Evolutionary conservation across 2,888 invertebrate genomes (phyloP), one percentile per base, ranked within the genome.

Genomic region (Meiosimyza platycephala): DNA sequence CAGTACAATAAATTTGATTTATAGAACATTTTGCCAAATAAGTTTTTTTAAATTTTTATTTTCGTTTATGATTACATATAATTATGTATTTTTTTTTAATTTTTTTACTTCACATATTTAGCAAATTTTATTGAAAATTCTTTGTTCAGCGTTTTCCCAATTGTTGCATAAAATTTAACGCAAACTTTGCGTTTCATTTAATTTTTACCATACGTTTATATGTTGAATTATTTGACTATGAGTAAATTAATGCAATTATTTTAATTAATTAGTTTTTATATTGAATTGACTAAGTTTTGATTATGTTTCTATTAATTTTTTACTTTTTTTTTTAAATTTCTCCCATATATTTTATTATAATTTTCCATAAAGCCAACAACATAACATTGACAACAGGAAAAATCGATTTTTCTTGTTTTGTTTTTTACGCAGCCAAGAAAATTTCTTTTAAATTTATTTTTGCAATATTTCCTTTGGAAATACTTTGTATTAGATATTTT

Each of bases 391-490:
- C 16, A 18, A 22, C 55, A 55, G 60, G 33, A 22, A 52, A 52
- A 52, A 65, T 65, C 65, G 65, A 65, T 65, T 65, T 65, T 54
- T 33, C n/a, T 18, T 60, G 40, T 60, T 33, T 28, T 59, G 15
- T 28, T 59, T 15, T 65, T 51, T 9, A 13, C 28, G 22, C 1
- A 15, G 13, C 28, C 5, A 22, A 16, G n/a, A 6, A 15, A 22
- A 22, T 11, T 64, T 50, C 28, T 50, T 15, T 18, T 11, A 18
- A 28, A 28, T 28, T 28, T 22, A 15, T 54, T 65, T n/a, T 1
- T 33, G 6, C 12, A 65, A n/a, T 33, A n/a, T 22, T 18, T 65
- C 28, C 11, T 33, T 3, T 60, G 3, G 33, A 60, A 51, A 51
- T 15, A 15, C 4, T 51, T 3, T 51, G 3, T 12, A 51, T 28